phyloP scores from a whole-genome alignment of 1,140 invertebrate genomes.

The Kradibia gibbosae region DNA sequence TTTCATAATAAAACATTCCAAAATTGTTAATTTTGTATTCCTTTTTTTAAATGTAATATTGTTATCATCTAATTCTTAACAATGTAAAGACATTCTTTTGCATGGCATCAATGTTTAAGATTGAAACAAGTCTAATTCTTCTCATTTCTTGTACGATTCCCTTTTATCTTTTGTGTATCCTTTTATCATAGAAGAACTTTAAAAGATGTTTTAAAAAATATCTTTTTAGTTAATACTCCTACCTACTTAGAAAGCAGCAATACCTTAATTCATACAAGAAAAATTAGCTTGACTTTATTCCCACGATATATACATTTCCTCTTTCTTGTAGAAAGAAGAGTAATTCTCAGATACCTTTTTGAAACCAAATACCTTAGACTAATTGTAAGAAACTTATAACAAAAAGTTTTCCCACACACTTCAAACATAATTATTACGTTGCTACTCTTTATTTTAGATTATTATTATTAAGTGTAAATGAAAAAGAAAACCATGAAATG shows the following conservation, averaged over 20 bases:
- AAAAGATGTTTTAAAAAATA: no score
- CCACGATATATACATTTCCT: conserved; percentile 56
- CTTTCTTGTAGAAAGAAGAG: conserved; percentile 53
- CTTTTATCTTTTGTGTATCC: no score
- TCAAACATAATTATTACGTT: conserved; percentile 13
- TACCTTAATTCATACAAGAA: conserved; percentile 52
- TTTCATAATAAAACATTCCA: no score
- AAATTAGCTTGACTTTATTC: conserved; percentile 56
- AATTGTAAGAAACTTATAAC: conserved; percentile 55
- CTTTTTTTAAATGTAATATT: not conserved
- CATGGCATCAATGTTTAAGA: conserved; percentile 5
- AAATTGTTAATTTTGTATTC: no score
- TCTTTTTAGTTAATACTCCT: not conserved
- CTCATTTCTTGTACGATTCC: no score
- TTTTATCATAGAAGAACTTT: no score
- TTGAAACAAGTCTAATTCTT: not conserved
- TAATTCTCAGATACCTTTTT: conserved; percentile 57
- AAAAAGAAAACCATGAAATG: not conserved
- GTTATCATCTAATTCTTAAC: not conserved
- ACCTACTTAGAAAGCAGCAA: conserved; percentile 42
- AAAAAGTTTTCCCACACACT: conserved; percentile 55
- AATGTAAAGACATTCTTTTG: conserved; percentile 40
- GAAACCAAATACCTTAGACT: conserved; percentile 55
- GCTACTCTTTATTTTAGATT: not conserved
- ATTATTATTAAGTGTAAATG: conserved; percentile 25